Base-by-base conservation (phyloP, 2,888 invertebrate species). In the Yponomeuta sedellus region DNA sequence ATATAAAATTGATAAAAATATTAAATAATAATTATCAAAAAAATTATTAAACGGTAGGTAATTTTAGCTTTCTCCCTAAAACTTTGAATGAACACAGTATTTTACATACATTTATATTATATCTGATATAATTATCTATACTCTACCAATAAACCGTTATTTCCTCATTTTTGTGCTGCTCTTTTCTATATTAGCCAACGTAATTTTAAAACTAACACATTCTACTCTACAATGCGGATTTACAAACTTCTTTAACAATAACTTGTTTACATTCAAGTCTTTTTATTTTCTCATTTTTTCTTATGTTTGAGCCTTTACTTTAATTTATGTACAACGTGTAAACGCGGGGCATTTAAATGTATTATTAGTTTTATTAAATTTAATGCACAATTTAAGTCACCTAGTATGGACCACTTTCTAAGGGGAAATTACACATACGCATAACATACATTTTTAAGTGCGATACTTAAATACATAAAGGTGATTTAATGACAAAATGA, bases 301-400 rank as follows among this genome's bases (percentile, higher is more conserved):
- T 82, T 82, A 86, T 84, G 87, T 88, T 91, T 90, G 89, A 90
- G 90, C 88, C 82, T 86, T 88, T 81, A 84, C 75, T 77, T 79
- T 79, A 83, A 83, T 85, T 79, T 89, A 88, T 88, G 71, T 87
- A 88, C 85, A 86, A 73, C 12, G 20, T 66, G 65, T 64, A 64
- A 58, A 59, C 11, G 64, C 56, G 20, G 25, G 74, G 70, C 77
- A 75, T 74, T 78, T 74, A 78, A 77, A 76, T 79, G 77, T 80
- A 77, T 72, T 73, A 76, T 79, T 76, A 80, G 75, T 79, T 83
- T 85, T 83, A 83, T 80, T 81, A 80, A 82, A 78, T 86, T 88
- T 90, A 90, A 89, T 88, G 86, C 88, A 88, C 86, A 82, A 81
- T 83, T 89, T 91, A 91, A 91, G 88, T 91, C 89, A 89, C 88